Conservation (phyloP, 2,797 vertebrate species). For the Cirrhinus mrigala region DNA sequence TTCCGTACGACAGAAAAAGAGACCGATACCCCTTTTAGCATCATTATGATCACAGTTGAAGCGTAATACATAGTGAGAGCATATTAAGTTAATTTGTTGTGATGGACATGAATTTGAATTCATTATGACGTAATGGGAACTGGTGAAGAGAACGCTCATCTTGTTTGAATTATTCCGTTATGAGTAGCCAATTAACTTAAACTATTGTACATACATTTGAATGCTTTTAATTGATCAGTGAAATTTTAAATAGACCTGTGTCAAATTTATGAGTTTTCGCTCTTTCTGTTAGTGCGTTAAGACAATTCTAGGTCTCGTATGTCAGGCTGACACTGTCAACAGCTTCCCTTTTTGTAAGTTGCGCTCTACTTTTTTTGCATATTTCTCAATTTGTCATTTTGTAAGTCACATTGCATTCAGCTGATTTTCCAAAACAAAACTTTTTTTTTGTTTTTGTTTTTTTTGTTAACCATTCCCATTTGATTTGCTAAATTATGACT, state of each 20-base stretch:
- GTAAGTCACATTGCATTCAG: constrained; percentile 17
- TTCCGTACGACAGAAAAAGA: background rate
- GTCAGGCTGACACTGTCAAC: background rate
- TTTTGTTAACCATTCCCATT: background rate
- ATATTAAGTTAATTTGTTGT: constrained; percentile 73
- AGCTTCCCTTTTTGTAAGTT: constrained; percentile 14
- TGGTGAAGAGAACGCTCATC: background rate
- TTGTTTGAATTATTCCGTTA: constrained; percentile 1
- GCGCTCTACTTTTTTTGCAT: background rate
- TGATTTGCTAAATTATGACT: background rate
- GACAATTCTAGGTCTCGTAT: background rate
- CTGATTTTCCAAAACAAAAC: background rate
- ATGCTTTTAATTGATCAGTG: background rate
- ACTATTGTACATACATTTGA: background rate
- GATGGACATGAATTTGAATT: constrained; percentile 72
- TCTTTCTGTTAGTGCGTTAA: background rate
- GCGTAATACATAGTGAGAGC: constrained; percentile 68
- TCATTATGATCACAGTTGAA: constrained; percentile 4
- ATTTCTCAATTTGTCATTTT: constrained; percentile 20
- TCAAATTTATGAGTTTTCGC: background rate
- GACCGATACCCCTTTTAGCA: background rate
- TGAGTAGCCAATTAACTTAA: background rate
- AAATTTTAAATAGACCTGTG: background rate
- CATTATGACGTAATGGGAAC: constrained; percentile 66
- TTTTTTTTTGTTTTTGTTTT: background rate